Percentiles rank a stretch among this genome's conserved stretches.
Evolutionary conservation across 1,140 invertebrate genomes (phyloP).

Genomic region (Drosophila mojavensis): DNA sequence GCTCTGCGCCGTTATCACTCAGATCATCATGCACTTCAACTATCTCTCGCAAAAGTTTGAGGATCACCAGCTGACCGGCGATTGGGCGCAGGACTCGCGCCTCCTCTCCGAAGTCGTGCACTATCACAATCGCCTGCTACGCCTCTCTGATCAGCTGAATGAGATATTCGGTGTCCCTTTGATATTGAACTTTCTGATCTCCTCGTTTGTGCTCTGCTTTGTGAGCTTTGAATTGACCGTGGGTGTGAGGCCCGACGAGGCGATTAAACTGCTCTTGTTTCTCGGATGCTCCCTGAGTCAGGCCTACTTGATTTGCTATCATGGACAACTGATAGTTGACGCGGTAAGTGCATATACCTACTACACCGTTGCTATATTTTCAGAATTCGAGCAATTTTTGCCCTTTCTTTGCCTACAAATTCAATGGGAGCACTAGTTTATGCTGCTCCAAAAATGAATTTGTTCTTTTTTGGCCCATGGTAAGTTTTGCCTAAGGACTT

Average conservation of each 20-base stretch:
- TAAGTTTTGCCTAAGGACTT: too few species aligned
- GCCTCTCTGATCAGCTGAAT: conserved; percentile 45
- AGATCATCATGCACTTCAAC: conserved; percentile 75
- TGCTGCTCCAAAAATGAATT: too few species aligned
- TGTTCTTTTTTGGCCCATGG: too few species aligned
- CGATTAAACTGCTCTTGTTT: conserved; percentile 63
- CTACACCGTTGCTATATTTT: too few species aligned
- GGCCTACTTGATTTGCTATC: conserved; percentile 70
- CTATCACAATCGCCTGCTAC: conserved; percentile 54
- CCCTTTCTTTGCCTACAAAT: too few species aligned
- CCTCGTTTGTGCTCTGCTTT: conserved; percentile 75
- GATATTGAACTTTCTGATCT: conserved; percentile 67
- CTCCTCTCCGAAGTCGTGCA: conserved; percentile 37
- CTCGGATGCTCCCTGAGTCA: conserved; percentile 58
- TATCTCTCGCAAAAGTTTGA: conserved; percentile 43
- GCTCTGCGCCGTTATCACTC: conserved; percentile 62
- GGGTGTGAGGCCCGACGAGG: conserved; percentile 51
- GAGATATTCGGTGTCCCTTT: conserved; percentile 65
- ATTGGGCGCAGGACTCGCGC: conserved; percentile 39
- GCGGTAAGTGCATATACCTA: conserved; percentile 32
- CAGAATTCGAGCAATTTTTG: too few species aligned
- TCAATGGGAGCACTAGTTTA: too few species aligned
- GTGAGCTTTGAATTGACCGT: conserved; percentile 76
- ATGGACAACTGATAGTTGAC: conserved; percentile 66
- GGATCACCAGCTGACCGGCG: conserved; percentile 15